Percentiles rank a stretch among this genome's conserved stretches.
Evolutionary conservation across 2,113 vertebrate genomes (phyloP).

Genomic region (Dicaeum eximium): DNA sequence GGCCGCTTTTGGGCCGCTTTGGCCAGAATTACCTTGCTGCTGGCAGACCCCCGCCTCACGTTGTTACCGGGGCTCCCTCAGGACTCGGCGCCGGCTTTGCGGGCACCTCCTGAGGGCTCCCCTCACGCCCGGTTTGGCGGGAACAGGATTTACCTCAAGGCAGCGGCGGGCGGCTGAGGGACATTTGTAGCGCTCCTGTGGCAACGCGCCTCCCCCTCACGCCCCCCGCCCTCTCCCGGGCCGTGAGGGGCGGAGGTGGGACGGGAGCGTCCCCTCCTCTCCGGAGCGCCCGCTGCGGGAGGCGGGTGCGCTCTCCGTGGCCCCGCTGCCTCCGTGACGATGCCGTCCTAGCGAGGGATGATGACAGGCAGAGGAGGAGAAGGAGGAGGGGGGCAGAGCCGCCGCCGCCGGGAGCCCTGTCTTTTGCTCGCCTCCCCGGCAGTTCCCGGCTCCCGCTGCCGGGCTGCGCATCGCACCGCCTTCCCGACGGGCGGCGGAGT

Average conservation of each 20-base stretch:
- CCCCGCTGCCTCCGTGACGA: not conserved
- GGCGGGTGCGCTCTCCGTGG: not conserved
- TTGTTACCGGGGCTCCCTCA: too few species aligned
- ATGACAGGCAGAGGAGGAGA: constrained; percentile 50
- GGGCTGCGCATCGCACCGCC: not conserved
- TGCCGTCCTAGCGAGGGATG: constrained; percentile 54
- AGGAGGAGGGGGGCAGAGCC: not conserved
- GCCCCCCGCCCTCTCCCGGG: not conserved
- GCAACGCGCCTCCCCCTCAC: not conserved
- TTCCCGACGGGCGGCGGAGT: not conserved
- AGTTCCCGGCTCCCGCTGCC: not conserved
- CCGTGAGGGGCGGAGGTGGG: not conserved
- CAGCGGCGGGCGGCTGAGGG: not conserved
- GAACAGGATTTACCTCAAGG: fast-evolving
- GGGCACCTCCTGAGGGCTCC: not conserved
- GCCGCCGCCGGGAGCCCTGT: not conserved
- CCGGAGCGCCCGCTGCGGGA: not conserved
- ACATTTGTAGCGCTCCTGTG: not conserved
- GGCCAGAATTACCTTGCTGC: fast-evolving
- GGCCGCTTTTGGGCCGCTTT: not conserved
- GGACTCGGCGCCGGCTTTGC: too few species aligned
- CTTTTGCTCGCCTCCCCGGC: not conserved
- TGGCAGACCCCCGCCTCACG: not conserved
- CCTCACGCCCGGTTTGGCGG: fast-evolving
- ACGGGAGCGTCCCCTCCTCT: not conserved